These are phyloP conservation scores for Drosophila suboccidentalis DNA, from an alignment of 2,888 invertebrate genomes.

Conservation along the genomic window DNA sequence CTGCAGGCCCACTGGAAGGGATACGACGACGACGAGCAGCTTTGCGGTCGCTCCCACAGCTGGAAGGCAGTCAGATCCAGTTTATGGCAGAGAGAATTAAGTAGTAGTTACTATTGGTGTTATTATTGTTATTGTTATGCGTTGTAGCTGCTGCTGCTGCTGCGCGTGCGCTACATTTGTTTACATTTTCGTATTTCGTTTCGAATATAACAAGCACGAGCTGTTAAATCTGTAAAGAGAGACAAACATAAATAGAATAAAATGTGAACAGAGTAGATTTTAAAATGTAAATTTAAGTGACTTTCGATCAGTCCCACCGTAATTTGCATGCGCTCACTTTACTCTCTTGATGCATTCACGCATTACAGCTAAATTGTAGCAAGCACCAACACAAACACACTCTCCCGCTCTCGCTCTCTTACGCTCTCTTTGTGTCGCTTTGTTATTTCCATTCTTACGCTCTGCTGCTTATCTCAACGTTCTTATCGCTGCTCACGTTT, in stretches of 20 bases:
- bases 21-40: constrained; percentile 19
- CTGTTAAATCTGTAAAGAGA: constrained; percentile 49
- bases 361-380: not conserved
- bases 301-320: constrained; percentile 13
- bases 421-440: constrained; percentile 10
- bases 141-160: constrained; percentile 48
- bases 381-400: not conserved
- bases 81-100: constrained; percentile 55
- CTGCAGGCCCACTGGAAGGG: constrained; percentile 62
- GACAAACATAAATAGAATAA: not conserved
- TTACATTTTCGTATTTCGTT: constrained; percentile 72
- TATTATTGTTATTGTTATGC: constrained; percentile 31
- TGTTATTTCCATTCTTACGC: constrained; percentile 41
- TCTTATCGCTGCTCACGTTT: constrained; percentile 70
- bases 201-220: constrained; percentile 50
- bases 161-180: constrained; percentile 77
- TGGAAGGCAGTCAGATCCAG: constrained; percentile 62
- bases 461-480: constrained; percentile 71
- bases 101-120: constrained; percentile 29
- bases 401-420: constrained; percentile 6
- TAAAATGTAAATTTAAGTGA: not conserved
- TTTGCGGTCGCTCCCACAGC: constrained; percentile 43
- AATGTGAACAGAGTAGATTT: not conserved
- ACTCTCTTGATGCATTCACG: not conserved
- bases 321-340: constrained; percentile 3